Evolutionary conservation across 2,888 invertebrate genomes (phyloP), one percentile per base, ranked within the genome.

Genomic region (Callyntrura sp.): DNA sequence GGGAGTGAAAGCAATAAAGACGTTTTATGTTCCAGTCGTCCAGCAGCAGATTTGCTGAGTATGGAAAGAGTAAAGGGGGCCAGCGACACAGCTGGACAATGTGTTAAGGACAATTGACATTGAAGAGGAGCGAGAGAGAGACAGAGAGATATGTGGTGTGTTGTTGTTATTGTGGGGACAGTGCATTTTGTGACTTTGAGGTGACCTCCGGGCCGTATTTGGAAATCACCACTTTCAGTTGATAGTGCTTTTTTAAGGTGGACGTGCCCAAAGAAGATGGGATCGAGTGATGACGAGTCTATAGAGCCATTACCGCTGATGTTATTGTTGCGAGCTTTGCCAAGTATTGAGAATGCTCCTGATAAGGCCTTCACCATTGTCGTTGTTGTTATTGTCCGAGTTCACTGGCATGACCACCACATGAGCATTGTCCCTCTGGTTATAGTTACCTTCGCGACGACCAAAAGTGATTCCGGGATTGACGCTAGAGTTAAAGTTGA

Each of bases 201-300:
- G 35, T 35, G 35, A 35, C 35, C 35, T 4, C 35, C 35, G 35
- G 35, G 35, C 3, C 35, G 35, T 6, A 35, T 35, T 35, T 20
- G 20, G 20, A 60, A 60, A 23, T 60, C 20, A 17, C n/a, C n/a
- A n/a, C n/a, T n/a, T n/a, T n/a, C n/a, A 62, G 62, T 11, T 14
- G 12, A 17, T 17, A 62, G 62, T 62, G 62, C 12, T 25, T 23
- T 14, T 23, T 11, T 14, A 62, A 62, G 35, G 28, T 57, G 35
- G 79, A 79, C 57, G 14, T 28, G 8, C 35, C 57, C 20, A 9
- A 79, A 82, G 62, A 90, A 89, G 57, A 90, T 90, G 90, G 90
- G 90, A 90, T 85, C 90, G 88, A 62, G 17, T 70, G 85, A 89
- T 89, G 88, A 84, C 65, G 65, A 45, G 51, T 83, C 83, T 35